These are phyloP conservation scores for Geotrupes spiniger DNA, from an alignment of 2,888 invertebrate genomes.

Conservation along the genomic window DNA sequence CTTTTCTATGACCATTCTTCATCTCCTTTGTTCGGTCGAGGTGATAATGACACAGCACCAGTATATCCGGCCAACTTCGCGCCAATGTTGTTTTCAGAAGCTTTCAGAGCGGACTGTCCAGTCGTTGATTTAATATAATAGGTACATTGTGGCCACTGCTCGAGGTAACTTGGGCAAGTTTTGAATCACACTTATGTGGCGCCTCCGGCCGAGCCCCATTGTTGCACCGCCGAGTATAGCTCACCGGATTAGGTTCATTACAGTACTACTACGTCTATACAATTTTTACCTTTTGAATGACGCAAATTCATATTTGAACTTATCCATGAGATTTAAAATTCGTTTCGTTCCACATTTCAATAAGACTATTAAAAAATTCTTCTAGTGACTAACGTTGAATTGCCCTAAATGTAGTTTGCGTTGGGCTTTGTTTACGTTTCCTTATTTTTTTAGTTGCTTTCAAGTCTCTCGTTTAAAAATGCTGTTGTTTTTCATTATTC, in stretches of 20 bases:
- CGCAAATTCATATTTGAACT: too few relatives aligned
- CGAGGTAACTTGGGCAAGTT: constrained; percentile 45
- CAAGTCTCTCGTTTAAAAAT: too few relatives aligned
- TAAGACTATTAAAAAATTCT: too few relatives aligned
- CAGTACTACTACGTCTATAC: constrained; percentile 12
- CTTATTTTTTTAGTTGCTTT: too few relatives aligned
- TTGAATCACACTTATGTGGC: constrained; percentile 45
- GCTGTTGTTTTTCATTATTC: too few relatives aligned
- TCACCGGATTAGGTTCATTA: constrained; percentile 34
- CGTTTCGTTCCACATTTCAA: too few relatives aligned
- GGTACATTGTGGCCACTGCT: constrained; percentile 45
- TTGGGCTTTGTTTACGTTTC: too few relatives aligned
- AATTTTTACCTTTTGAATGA: background rate
- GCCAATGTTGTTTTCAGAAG: constrained; percentile 44
- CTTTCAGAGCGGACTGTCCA: constrained; percentile 27
- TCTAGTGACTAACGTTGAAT: too few relatives aligned
- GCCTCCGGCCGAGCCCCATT: constrained; percentile 39
- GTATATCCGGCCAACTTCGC: constrained; percentile 47
- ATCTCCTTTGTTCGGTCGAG: constrained; percentile 47
- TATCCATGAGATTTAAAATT: too few relatives aligned
- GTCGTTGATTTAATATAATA: constrained; percentile 48
- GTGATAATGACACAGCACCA: constrained; percentile 50
- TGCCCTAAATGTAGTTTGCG: too few relatives aligned
- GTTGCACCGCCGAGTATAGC: constrained; percentile 31
- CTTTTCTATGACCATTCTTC: constrained; percentile 46